These are phyloP conservation scores for Paracanthobrama guichenoti DNA, from an alignment of 2,113 vertebrate species.

Conservation along the genomic window DNA sequence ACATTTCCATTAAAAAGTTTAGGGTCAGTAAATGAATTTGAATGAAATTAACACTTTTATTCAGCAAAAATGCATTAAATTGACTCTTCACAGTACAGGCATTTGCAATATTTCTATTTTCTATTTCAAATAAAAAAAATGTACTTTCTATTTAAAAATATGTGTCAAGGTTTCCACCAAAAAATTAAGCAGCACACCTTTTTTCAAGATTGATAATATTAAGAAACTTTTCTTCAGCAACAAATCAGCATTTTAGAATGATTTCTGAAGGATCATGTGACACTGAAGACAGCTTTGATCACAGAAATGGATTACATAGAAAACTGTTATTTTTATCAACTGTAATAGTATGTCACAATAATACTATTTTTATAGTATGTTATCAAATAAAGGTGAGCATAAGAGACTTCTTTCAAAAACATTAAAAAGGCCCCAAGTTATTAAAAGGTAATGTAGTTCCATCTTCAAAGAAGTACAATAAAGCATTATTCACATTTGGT, in stretches of 20 bases:
- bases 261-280: neutral
- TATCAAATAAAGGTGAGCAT: neutral
- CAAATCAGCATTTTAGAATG: neutral
- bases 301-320: neutral
- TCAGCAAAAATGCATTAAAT: neutral
- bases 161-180: too few relatives aligned
- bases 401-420: neutral
- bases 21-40: too few relatives aligned
- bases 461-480: too few relatives aligned
- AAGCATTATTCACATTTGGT: too few relatives aligned
- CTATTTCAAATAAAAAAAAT: neutral
- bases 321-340: too few relatives aligned
- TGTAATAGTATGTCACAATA: neutral
- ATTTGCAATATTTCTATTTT: too few relatives aligned
- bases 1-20: neutral
- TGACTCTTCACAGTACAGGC: neutral
- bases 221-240: neutral
- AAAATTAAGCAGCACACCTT: too few relatives aligned
- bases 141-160: neutral
- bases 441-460: too few relatives aligned
- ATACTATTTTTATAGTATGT: neutral
- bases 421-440: neutral
- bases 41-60: neutral
- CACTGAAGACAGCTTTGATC: neutral
- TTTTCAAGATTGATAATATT: neutral